Percentiles rank a stretch among this genome's conserved stretches.
Conservation (phyloP, 2,888 invertebrate species). For the Ceriagrion tenellum region DNA sequence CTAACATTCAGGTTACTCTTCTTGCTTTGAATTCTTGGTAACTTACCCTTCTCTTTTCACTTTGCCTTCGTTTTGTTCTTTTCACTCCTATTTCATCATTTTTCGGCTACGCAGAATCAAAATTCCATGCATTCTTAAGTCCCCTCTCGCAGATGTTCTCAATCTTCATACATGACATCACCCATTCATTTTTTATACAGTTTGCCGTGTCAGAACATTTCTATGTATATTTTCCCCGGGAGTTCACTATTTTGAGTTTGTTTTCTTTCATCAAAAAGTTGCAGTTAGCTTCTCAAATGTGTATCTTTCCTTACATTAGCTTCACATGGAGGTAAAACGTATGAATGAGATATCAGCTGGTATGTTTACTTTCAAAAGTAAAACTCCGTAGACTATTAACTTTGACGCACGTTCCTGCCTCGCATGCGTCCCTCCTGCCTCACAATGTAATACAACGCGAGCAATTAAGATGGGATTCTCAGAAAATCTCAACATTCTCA, state of each 20-base stretch:
- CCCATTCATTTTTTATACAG: background rate
- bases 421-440: too few species aligned
- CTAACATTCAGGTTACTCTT: too few species aligned
- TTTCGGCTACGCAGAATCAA: background rate
- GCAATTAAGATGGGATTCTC: too few species aligned
- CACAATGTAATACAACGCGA: too few species aligned
- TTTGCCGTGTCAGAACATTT: background rate
- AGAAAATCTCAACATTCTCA: too few species aligned
- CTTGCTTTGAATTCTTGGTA: background rate
- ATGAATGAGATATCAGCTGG: too few species aligned
- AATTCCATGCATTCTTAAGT: slow-evolving; percentile 46
- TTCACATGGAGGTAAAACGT: too few species aligned
- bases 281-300: background rate
- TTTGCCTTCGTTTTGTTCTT: background rate
- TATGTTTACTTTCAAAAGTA: too few species aligned
- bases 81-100: background rate
- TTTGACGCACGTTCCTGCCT: too few species aligned
- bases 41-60: background rate
- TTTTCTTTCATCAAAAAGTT: background rate
- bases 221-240: background rate
- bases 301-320: background rate
- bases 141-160: background rate
- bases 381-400: too few species aligned
- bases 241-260: background rate
- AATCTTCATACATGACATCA: background rate